Conservation (phyloP, 2,888 invertebrate species). For the Bhutanitis thaidina region DNA sequence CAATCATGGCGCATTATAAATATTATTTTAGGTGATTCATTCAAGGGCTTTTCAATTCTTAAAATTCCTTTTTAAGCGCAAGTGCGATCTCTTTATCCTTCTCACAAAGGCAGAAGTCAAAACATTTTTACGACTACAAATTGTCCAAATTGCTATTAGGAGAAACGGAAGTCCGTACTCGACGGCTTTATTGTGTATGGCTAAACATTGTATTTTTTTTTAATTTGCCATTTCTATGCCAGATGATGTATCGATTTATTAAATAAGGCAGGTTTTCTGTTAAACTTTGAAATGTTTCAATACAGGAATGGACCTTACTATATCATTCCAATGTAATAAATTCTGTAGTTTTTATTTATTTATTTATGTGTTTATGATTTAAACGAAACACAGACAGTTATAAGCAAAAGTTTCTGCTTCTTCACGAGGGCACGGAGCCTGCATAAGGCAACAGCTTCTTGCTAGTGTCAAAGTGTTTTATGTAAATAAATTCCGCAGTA, state of each 20-base stretch:
- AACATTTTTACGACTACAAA: slow-evolving; percentile 58
- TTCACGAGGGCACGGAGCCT: no score
- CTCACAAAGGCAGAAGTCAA: slow-evolving; percentile 53
- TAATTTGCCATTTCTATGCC: slow-evolving; percentile 22
- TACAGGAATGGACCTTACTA: no score
- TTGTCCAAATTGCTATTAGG: slow-evolving; percentile 43
- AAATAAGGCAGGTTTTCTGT: neutral
- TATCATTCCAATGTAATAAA: no score
- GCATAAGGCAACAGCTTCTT: no score
- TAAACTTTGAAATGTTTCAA: neutral
- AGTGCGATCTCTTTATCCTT: slow-evolving; percentile 40
- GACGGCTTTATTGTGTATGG: slow-evolving; percentile 32
- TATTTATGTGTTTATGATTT: no score
- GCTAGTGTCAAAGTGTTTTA: no score
- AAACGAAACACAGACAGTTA: no score
- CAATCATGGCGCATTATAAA: slow-evolving; percentile 18
- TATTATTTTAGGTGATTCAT: slow-evolving; percentile 9
- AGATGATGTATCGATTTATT: slow-evolving; percentile 47
- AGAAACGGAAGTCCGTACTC: slow-evolving; percentile 57
- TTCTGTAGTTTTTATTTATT: no score
- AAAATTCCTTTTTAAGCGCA: slow-evolving; percentile 52
- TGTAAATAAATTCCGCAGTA: no score
- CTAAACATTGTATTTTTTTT: slow-evolving; percentile 29
- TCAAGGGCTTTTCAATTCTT: slow-evolving; percentile 37
- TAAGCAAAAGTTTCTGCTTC: no score